phyloP scores from a whole-genome alignment of 2,888 invertebrate genomes.

The Trichacis sp. region DNA sequence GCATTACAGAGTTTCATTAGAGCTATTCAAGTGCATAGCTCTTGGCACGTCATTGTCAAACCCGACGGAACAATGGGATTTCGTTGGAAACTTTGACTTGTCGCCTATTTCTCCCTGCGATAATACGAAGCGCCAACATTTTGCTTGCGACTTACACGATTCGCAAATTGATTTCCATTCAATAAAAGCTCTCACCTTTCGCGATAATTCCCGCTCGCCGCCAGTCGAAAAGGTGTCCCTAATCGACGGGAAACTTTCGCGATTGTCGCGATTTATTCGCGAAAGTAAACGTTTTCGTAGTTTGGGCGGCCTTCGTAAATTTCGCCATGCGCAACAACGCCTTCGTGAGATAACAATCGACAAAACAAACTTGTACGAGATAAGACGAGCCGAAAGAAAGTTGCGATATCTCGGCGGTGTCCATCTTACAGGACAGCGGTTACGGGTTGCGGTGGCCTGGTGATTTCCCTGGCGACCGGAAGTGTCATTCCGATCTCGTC shows the following conservation, averaged over 20 bases:
- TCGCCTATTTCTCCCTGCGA: not conserved
- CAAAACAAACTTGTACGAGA: constrained; percentile 40
- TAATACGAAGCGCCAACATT: not conserved
- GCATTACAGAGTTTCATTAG: constrained; percentile 17
- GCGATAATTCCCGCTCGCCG: not conserved
- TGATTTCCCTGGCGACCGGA: constrained; percentile 52
- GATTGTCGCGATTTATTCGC: too few species aligned
- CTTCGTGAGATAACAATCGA: constrained; percentile 42
- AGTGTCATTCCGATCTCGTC: constrained; percentile 46
- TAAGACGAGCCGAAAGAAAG: constrained; percentile 43
- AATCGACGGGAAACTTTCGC: too few species aligned
- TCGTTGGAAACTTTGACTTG: constrained; percentile 6
- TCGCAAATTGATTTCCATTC: constrained; percentile 2
- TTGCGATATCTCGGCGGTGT: constrained; percentile 46
- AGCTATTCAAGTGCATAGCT: constrained; percentile 16
- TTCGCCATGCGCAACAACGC: constrained; percentile 31
- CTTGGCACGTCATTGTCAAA: constrained; percentile 15
- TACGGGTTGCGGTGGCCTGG: constrained; percentile 46
- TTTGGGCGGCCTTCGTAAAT: constrained; percentile 31
- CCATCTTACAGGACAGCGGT: constrained; percentile 45
- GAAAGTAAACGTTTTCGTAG: too few species aligned
- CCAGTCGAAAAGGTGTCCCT: too few species aligned
- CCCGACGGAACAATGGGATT: constrained; percentile 12
- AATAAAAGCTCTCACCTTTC: not conserved
- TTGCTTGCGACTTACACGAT: too few species aligned